These are phyloP conservation scores for Nibea albiflora DNA, from an alignment of 2,113 vertebrate genomes.

Conservation along the genomic window DNA sequence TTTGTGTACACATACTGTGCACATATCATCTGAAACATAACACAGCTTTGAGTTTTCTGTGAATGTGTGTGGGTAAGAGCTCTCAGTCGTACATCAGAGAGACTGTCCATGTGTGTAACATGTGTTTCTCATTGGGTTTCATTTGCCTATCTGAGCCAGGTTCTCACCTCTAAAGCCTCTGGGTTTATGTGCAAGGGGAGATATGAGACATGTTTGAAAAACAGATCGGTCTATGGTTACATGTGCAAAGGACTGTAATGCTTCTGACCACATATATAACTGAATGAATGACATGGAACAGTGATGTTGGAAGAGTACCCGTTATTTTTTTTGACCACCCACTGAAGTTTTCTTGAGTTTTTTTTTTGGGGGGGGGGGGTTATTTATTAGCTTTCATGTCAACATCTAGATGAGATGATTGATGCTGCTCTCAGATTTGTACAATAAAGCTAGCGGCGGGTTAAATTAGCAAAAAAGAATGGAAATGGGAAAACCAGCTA, in stretches of 20 bases:
- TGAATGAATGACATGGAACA: slow-evolving; percentile 7
- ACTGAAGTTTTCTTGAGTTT: background rate
- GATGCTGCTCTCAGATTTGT: background rate
- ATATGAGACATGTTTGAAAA: slow-evolving; percentile 51
- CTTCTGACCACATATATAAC: background rate
- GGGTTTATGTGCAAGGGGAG: slow-evolving; percentile 54
- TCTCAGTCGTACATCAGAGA: slow-evolving; percentile 12
- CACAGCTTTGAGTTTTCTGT: slow-evolving; percentile 25
- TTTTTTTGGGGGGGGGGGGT: background rate
- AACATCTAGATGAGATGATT: background rate
- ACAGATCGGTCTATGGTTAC: slow-evolving; percentile 33
- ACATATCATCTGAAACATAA: slow-evolving; percentile 72
- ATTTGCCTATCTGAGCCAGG: slow-evolving; percentile 58
- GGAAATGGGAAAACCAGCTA: too few species aligned
- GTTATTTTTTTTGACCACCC: slow-evolving; percentile 20
- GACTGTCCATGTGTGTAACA: slow-evolving; percentile 56
- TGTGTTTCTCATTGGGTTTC: slow-evolving; percentile 71
- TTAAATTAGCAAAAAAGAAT: background rate
- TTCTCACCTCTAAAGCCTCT: slow-evolving; percentile 69
- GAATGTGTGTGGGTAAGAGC: slow-evolving; percentile 16
- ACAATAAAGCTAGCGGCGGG: background rate
- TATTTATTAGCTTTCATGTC: background rate
- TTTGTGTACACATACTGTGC: slow-evolving; percentile 17
- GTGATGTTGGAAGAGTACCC: background rate
- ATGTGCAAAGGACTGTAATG: background rate